Evolutionary conservation across 2,797 vertebrate genomes (phyloP), one percentile per base, ranked within the genome.

Genomic region (Tarsius wallacei): DNA sequence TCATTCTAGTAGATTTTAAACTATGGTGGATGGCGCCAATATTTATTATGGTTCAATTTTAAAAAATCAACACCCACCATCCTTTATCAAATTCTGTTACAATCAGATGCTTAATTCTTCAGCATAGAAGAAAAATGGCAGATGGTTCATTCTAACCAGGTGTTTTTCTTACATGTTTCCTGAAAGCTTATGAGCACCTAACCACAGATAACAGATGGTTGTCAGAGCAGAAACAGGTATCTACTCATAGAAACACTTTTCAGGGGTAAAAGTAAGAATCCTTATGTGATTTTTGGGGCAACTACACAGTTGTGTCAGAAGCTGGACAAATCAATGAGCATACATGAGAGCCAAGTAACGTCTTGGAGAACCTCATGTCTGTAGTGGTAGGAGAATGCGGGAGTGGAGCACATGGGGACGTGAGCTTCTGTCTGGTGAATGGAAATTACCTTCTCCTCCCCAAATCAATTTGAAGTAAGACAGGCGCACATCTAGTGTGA

Each of bases 211-310:
- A 94, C 64, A 94, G 87, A 73, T 87, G 31, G 55, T 61, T 93
- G 42, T 90, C 78, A 78, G 77, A 88, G 90, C 85, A 96, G 71
- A 97, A 96, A 94, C 66, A 91, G 81, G 84, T 84, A 93, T 87
- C 64, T 78, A 84, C 33, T 95, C 83, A 90, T 4, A 84, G 91
- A 81, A 94, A 87, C 84, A 95, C 90, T 59, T 85, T 94, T 74
- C 61, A 66, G 74, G 42, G 59, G 82, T 57, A 91, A 92, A 97
- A 96, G 94, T 81, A 78, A 82, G 42, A 94, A 36, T 71, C 28
- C 55, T 89, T 87, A 78, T 85, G 12, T 55, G 71, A 78, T 87
- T 73, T 42, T 70, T 28, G 71, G 51, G 70, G 47, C 55, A 78
- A 70, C 66, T 82, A 89, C 15, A 97, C 24, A 84, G 14, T 87